phyloP scores from a whole-genome alignment of 2,113 vertebrate genomes.

The Burhinus bistriatus region DNA sequence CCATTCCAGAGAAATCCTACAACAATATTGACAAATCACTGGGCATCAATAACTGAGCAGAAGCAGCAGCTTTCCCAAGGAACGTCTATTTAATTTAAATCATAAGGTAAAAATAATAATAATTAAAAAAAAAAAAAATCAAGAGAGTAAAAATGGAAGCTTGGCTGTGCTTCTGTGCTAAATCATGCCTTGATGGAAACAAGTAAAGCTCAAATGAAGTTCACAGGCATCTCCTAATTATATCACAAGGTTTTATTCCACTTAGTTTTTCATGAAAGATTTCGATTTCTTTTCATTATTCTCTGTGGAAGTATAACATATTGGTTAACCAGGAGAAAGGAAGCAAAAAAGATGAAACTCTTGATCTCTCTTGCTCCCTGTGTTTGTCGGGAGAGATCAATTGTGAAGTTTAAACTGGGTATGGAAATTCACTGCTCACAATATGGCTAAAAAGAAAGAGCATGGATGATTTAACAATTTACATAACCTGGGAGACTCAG shows the following conservation, averaged over 20 bases:
- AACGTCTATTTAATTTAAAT: not conserved
- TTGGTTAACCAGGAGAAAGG: conserved; percentile 12
- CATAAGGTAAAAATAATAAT: not conserved
- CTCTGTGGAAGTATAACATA: not conserved
- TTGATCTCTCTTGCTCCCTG: not conserved
- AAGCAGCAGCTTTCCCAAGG: not conserved
- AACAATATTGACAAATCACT: not conserved
- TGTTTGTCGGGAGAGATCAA: not conserved
- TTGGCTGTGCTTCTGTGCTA: not conserved
- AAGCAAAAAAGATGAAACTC: not conserved
- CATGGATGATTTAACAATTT: conserved; percentile 67
- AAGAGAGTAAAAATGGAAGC: not conserved
- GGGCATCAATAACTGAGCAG: not conserved
- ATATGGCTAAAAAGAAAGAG: conserved; percentile 33
- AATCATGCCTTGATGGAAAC: not conserved
- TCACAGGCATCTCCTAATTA: conserved; percentile 13
- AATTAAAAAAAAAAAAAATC: not conserved
- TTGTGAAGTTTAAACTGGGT: conserved; percentile 9
- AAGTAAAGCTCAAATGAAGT: not conserved
- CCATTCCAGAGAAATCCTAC: not conserved
- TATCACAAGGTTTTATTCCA: conserved; percentile 29
- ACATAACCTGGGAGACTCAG: conserved; percentile 55
- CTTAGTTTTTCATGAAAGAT: not conserved
- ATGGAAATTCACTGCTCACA: conserved; percentile 57
- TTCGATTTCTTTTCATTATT: conserved; percentile 17